phyloP scores from a whole-genome alignment of 2,797 vertebrate species.

The Hydrolagus colliei region DNA sequence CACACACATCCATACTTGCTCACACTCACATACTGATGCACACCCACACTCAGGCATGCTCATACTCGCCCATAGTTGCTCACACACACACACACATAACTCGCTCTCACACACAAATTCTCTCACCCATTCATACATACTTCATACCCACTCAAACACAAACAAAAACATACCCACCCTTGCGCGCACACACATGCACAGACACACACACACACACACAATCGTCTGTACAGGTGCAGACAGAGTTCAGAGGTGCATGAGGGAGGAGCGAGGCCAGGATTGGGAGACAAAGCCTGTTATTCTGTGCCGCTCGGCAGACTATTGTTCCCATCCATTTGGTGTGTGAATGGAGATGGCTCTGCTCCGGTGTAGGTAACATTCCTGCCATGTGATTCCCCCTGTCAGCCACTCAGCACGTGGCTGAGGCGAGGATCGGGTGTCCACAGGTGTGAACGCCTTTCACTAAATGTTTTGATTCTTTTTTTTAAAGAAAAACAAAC shows the following conservation, averaged over 20 bases:
- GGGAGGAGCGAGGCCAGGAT: not conserved
- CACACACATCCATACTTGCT: not conserved
- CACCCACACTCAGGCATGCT: not conserved
- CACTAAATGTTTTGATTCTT: conserved; percentile 28
- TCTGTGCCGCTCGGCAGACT: not conserved
- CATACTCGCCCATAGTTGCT: not conserved
- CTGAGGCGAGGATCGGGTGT: conserved; percentile 1
- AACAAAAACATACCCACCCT: no score
- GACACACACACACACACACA: not conserved
- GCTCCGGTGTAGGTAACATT: conserved; percentile 26
- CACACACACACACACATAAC: no score
- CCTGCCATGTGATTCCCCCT: conserved; percentile 16
- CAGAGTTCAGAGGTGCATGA: not conserved
- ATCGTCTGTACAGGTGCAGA: not conserved
- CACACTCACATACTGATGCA: not conserved
- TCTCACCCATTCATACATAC: no score
- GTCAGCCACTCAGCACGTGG: not conserved
- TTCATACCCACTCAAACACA: no score
- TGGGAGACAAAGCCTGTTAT: conserved; percentile 4
- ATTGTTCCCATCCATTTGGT: conserved; percentile 15
- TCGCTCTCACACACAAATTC: no score
- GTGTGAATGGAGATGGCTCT: conserved; percentile 19
- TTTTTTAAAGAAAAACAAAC: not conserved
- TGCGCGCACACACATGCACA: not conserved
- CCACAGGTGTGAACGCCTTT: conserved; percentile 29